Base-by-base conservation (phyloP, 1,140 invertebrate species). In the Eumeta japonica region DNA sequence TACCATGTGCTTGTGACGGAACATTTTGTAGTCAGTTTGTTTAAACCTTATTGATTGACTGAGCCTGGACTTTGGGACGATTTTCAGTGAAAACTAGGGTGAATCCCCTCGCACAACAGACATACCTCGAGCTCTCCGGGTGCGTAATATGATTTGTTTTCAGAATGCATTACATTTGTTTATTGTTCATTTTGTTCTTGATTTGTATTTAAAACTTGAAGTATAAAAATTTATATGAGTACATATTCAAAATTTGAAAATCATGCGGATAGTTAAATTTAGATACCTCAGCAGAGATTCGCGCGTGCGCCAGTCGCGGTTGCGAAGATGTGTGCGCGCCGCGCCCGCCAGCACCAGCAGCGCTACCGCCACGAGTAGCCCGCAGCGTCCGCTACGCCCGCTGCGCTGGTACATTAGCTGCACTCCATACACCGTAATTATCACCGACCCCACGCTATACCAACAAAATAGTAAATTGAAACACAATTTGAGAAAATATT, bases 281-380 rank as follows among this genome's bases (percentile, higher is more conserved):
- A 20, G 7, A 37, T 75, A 88, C 86, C 82, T 84, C 19, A 87
- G 75, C 37, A 89, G 68, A 10, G 85, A 81, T 59, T 90, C 87
- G 41, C 90, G 81, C 9, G 86, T 86, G 20, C 77, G 68, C 90
- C 90, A 93, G 55, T 90, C 88, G 28, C 77, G 64, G 57, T 92
- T 92, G 41, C 89, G 76, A 16, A 81, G 58, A 38, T 84, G 65
- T 0, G 88, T 89, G 57, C 84, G 80, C 27, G 80, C 78, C 31
- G 80, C 80, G 42, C 85, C 62, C 2, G 81, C 59, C 2, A 89
- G 62, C 2, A 87, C 71, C 3, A 87, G 62, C 18, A 81, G 79
- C 12, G 83, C 72, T 10, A 75, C 74, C 3, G 76, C 41, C 3
- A 71, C 62, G 41, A 70, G 20, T 16, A 61, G 16, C 16, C 50